These are phyloP conservation scores for Felis catus DNA, from an alignment of 2,113 vertebrate species.

Conservation along the genomic window F.catus_Fca126_mat1.0 CM031412.1:27760501-27761000, in stretches of 20 bases:
- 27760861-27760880: constrained; percentile 85
- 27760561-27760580: not conserved
- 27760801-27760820: constrained; percentile 81
- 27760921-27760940: too few relatives aligned
- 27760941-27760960: not conserved
- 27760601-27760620: not conserved
- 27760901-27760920: not conserved
- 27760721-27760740: constrained; percentile 69
- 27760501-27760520: not conserved
- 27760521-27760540: constrained; percentile 36
- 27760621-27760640: not conserved
- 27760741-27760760: constrained; percentile 65
- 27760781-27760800: constrained; percentile 50
- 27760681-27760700: constrained; percentile 49
- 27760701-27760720: constrained; percentile 44
- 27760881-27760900: constrained; percentile 90
- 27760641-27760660: not conserved
- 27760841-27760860: constrained; percentile 88
- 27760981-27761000: not conserved
- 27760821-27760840: constrained; percentile 83
- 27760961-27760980: not conserved
- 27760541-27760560: not conserved
- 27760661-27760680: constrained; percentile 24
- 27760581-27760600: not conserved
- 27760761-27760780: constrained; percentile 71